Evolutionary conservation across 2,113 vertebrate species (phyloP).

Genomic region (Dolichallabes microphthalmus): DNA sequence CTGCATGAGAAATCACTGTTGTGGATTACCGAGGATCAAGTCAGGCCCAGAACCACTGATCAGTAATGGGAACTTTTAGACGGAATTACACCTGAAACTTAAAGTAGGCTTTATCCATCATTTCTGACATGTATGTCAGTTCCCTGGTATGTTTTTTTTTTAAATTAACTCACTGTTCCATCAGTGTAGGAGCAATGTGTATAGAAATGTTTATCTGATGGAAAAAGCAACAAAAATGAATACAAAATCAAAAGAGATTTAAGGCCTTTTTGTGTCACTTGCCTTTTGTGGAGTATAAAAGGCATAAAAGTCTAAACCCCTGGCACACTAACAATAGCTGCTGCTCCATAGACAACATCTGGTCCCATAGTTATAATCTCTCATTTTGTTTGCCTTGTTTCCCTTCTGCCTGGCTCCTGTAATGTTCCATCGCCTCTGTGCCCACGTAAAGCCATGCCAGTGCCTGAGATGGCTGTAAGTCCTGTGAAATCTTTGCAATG

Average conservation of each 20-base stretch:
- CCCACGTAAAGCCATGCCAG: slow-evolving; percentile 70
- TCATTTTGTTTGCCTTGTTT: slow-evolving; percentile 27
- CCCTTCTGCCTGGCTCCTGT: slow-evolving; percentile 22
- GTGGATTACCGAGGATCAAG: slow-evolving; percentile 58
- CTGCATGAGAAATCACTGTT: slow-evolving; percentile 16
- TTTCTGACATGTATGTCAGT: neutral
- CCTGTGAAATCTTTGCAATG: slow-evolving; percentile 80
- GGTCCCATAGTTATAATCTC: neutral
- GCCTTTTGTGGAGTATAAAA: slow-evolving; percentile 13
- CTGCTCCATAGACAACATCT: slow-evolving; percentile 13
- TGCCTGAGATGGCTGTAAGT: slow-evolving; percentile 81
- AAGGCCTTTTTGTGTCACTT: slow-evolving; percentile 53
- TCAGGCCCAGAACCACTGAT: neutral
- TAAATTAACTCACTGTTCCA: neutral
- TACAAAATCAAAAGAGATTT: slow-evolving; percentile 62
- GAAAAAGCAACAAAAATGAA: slow-evolving; percentile 61
- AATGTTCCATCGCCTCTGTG: slow-evolving; percentile 54
- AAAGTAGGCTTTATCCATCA: neutral
- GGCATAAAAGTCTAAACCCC: neutral
- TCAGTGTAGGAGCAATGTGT: slow-evolving; percentile 31
- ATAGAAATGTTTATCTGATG: slow-evolving; percentile 50
- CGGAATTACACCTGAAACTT: slow-evolving; percentile 46
- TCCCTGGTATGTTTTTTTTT: neutral
- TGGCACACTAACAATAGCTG: slow-evolving; percentile 37
- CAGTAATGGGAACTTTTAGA: slow-evolving; percentile 38